phyloP scores from a whole-genome alignment of 2,888 invertebrate species.

The Drosophila austrosaltans region DNA sequence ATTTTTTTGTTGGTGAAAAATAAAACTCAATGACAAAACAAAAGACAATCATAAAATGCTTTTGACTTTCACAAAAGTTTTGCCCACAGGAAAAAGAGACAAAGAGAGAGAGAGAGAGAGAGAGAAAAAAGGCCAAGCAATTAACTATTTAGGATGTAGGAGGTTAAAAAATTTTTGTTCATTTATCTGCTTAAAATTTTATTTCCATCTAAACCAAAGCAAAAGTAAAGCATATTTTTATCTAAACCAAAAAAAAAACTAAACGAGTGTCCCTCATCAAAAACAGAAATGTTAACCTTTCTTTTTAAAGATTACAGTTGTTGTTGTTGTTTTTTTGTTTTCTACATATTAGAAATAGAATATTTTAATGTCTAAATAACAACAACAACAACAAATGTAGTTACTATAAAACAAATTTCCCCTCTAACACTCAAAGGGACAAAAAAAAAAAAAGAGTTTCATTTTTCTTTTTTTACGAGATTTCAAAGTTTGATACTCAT shows the following conservation, averaged over 20 bases:
- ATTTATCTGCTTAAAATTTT: not conserved
- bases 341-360: not conserved
- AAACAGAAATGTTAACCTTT: not conserved
- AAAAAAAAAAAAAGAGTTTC: not conserved
- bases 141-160: not conserved
- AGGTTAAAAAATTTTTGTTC: not conserved
- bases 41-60: slow-evolving; percentile 10
- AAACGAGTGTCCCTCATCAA: slow-evolving; percentile 9
- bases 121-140: not conserved
- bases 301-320: not conserved
- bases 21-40: slow-evolving; percentile 3
- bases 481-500: slow-evolving; percentile 22
- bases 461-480: not conserved
- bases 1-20: not conserved
- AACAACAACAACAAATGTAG: not conserved
- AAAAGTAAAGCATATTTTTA: not conserved
- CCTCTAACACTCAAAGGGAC: not conserved
- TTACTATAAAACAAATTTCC: not conserved
- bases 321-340: not conserved
- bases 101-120: not conserved
- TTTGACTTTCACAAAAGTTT: slow-evolving; percentile 2
- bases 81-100: not conserved
- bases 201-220: slow-evolving; percentile 2
- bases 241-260: no score
- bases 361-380: slow-evolving; percentile 4